A percentile compares a stretch with the other conserved stretches of the same genome.
These are phyloP conservation scores for Lepidonotus clava DNA, from an alignment of 2,888 invertebrate species.

Conservation along the genomic window DNA sequence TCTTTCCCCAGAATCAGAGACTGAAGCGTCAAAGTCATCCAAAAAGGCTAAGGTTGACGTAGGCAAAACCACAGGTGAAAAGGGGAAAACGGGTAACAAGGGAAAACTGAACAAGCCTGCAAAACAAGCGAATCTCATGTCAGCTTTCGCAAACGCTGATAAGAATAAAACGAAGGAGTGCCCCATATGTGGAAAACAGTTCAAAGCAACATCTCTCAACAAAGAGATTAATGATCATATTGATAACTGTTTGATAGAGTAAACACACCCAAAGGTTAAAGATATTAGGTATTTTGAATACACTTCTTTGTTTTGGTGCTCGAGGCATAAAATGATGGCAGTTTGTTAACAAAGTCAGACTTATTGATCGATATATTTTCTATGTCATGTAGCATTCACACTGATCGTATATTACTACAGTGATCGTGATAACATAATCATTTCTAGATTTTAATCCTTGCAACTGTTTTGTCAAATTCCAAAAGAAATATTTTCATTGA, in stretches of 20 bases:
- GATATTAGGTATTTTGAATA: neutral
- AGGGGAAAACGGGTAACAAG: neutral
- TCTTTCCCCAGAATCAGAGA: too few species aligned
- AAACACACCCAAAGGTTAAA: neutral
- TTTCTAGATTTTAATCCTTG: too few species aligned
- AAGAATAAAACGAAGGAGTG: conserved; percentile 62
- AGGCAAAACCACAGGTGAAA: neutral
- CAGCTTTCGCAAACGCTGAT: conserved; percentile 66
- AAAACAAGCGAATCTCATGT: conserved; percentile 69
- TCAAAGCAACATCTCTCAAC: conserved; percentile 69
- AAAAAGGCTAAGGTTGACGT: neutral
- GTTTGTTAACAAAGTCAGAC: too few species aligned
- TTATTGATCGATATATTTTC: too few species aligned
- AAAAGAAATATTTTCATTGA: too few species aligned
- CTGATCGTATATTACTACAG: too few species aligned
- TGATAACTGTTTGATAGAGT: conserved; percentile 75
- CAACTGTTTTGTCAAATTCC: too few species aligned
- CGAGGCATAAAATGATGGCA: too few species aligned
- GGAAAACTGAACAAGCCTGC: conserved; percentile 23
- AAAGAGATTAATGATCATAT: conserved; percentile 75
- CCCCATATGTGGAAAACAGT: conserved; percentile 73
- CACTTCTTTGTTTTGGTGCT: too few species aligned
- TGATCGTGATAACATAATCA: too few species aligned
- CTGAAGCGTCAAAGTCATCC: neutral
- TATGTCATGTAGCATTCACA: too few species aligned